These are phyloP conservation scores for Chauna torquata DNA, from an alignment of 2,113 vertebrate genomes.

Conservation along the genomic window DNA sequence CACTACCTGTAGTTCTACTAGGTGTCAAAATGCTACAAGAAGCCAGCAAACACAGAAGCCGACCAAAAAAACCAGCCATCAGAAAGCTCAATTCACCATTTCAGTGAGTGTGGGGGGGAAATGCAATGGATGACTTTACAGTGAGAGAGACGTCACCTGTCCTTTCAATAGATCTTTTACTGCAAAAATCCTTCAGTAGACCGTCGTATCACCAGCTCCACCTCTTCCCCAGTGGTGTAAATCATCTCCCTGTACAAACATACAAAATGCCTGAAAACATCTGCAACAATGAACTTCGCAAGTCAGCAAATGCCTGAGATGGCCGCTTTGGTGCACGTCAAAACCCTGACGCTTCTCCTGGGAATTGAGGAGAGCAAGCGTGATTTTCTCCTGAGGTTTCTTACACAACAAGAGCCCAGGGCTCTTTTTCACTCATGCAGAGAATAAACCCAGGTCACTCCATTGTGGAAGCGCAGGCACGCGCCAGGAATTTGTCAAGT, in stretches of 20 bases:
- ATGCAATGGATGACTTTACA: neutral
- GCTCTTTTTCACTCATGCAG: neutral
- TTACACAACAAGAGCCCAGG: neutral
- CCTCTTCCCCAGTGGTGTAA: neutral
- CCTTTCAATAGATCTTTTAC: neutral
- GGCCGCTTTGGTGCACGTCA: neutral
- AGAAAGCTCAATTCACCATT: neutral
- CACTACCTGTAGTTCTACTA: neutral
- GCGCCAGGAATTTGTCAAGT: neutral
- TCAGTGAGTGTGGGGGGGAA: neutral
- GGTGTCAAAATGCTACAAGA: neutral
- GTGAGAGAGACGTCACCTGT: neutral
- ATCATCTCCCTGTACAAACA: neutral
- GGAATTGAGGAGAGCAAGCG: neutral
- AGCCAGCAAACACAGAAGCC: neutral
- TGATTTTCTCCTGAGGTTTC: neutral
- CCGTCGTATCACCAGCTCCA: neutral
- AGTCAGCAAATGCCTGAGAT: neutral
- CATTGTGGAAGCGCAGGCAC: fast-evolving
- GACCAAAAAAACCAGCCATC: neutral
- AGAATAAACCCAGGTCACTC: neutral
- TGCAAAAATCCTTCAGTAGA: neutral
- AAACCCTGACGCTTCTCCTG: neutral
- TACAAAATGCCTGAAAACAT: neutral
- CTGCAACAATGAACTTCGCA: neutral